phyloP scores from a whole-genome alignment of 2,888 invertebrate species.

The Synanthedon myopaeformis region DNA sequence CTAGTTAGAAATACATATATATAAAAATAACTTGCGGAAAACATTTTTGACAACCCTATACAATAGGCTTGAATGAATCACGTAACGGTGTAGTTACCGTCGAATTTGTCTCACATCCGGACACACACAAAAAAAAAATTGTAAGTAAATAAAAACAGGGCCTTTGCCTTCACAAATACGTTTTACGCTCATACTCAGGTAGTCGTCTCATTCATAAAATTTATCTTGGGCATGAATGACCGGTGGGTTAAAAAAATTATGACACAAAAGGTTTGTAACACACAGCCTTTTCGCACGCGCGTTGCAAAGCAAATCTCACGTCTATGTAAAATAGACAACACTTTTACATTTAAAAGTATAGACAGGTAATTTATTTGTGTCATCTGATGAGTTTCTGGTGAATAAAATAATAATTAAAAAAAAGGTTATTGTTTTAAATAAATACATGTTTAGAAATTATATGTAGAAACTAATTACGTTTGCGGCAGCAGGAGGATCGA shows the following conservation, averaged over 20 bases:
- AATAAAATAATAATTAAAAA: too few species aligned
- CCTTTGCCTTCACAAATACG: conserved; percentile 15
- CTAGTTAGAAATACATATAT: too few species aligned
- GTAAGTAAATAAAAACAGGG: conserved; percentile 32
- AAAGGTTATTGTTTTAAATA: too few species aligned
- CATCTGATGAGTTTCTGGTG: too few species aligned
- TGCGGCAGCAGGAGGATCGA: too few species aligned
- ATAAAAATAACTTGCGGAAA: not conserved
- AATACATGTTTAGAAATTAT: too few species aligned
- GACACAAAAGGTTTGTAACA: conserved; percentile 3
- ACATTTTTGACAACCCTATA: not conserved
- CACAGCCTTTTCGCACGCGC: conserved; percentile 4
- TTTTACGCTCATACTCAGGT: conserved; percentile 32
- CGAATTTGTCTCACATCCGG: conserved; percentile 59
- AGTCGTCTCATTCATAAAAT: conserved; percentile 41
- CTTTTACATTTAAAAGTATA: too few species aligned
- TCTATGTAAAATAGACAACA: not conserved
- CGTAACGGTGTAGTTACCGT: conserved; percentile 53
- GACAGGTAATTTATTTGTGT: too few species aligned
- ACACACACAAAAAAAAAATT: conserved; percentile 15
- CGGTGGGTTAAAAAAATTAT: conserved; percentile 16
- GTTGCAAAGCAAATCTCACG: conserved; percentile 2
- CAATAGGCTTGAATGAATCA: conserved; percentile 4
- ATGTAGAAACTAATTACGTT: too few species aligned
- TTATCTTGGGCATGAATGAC: conserved; percentile 40